Conservation (phyloP, 2,113 vertebrate species). For the Odontesthes bonariensis region DNA sequence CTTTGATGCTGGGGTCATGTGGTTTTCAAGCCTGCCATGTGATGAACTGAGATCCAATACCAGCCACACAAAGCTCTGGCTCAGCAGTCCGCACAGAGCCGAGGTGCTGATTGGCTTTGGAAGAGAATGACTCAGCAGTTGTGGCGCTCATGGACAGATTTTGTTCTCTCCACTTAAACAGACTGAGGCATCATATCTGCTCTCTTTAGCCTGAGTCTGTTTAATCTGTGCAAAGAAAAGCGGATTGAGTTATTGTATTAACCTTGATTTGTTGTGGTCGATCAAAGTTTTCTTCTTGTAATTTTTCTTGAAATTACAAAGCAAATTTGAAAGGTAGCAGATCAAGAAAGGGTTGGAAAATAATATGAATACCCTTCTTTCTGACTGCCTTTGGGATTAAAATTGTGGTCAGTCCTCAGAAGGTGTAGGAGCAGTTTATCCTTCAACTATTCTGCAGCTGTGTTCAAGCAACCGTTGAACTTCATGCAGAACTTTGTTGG, state of each 20-base stretch:
- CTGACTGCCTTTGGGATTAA: slow-evolving; percentile 7
- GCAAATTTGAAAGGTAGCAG: not conserved
- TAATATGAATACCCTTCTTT: too few species aligned
- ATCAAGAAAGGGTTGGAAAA: not conserved
- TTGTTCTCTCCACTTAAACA: slow-evolving; percentile 29
- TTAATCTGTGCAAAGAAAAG: slow-evolving; percentile 9
- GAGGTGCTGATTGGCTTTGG: slow-evolving; percentile 59
- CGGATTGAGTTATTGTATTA: slow-evolving; percentile 16
- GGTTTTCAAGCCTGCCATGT: slow-evolving; percentile 36
- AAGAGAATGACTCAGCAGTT: slow-evolving; percentile 75
- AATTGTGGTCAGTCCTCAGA: not conserved
- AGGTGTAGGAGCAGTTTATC: not conserved
- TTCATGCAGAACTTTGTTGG: not conserved
- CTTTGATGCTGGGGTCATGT: slow-evolving; percentile 30
- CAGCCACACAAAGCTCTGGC: slow-evolving; percentile 31
- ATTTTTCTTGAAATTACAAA: too few species aligned
- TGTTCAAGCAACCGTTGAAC: not conserved
- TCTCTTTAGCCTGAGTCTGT: not conserved
- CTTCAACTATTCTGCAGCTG: slow-evolving; percentile 10
- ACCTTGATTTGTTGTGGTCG: slow-evolving; percentile 5
- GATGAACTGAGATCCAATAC: slow-evolving; percentile 42
- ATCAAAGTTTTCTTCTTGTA: not conserved
- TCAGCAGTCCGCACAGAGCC: slow-evolving; percentile 54
- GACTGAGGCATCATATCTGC: not conserved
- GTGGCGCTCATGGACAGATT: slow-evolving; percentile 10